Conservation (phyloP, 2,113 vertebrate genomes). For the Rattus norvegicus region GRCr8 NC_086024.1:129993501-129994000, state of each 20-base stretch:
- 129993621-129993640: background rate
- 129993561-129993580: background rate
- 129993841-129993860: background rate
- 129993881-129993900: background rate
- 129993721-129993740: background rate
- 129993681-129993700: background rate
- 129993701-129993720: background rate
- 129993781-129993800: background rate
- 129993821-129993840: background rate
- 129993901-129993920: background rate
- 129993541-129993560: background rate
- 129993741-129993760: background rate
- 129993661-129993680: background rate
- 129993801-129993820: background rate
- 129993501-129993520: background rate
- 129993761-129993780: background rate
- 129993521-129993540: background rate
- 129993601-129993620: background rate
- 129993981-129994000: background rate
- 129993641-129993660: background rate
- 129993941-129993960: background rate
- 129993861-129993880: background rate
- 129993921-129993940: background rate
- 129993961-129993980: background rate
- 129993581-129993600: background rate